Base-by-base conservation (phyloP, 2,113 vertebrate genomes). In the Corythoichthys intestinalis region DNA sequence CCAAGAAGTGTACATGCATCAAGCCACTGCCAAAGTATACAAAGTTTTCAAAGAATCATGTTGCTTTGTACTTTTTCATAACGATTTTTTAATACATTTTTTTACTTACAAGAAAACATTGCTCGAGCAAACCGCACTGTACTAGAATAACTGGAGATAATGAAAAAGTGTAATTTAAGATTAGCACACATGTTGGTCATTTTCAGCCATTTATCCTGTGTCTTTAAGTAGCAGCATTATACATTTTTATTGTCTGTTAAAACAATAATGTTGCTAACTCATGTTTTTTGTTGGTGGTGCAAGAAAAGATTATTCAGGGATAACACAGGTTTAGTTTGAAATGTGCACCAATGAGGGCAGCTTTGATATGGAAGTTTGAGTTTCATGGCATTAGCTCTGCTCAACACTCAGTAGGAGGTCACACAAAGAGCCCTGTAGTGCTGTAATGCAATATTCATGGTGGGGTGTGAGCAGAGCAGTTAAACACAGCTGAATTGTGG, bases 381-480 rank as follows among this genome's bases (percentile, higher is more conserved):
- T 53, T 69, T 58, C 13, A 59, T 69, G 72, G 68, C 73, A 56
- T 65, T 57, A 71, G 62, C 62, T 69, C 76, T 64, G 73, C 81
- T 83, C 73, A 52, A 66, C 67, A 59, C 78, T 75, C 79, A 72
- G 79, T 68, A 28, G 73, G 74, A 80, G 76, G 79, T 73, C 83
- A 89, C 83, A 84, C 87, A 85, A 85, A 85, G 74, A 84, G 73
- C 77, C 80, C 83, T 75, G 76, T 80, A 80, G 83, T 77, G 79
- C 63, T 38, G 82, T 89, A 89, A 92, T 92, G 87, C 87, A 91
- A 87, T 91, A 93, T 92, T 92, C 87, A 91, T 91, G 84, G 85
- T 65, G 82, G 77, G 79, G 83, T 78, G 78, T 74, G 78, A 83
- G 86, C 69, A 72, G 77, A 77, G 85, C 72, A 70, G 88, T 88